Conservation (phyloP, 2,888 invertebrate genomes). For the Drosophila merina region DNA sequence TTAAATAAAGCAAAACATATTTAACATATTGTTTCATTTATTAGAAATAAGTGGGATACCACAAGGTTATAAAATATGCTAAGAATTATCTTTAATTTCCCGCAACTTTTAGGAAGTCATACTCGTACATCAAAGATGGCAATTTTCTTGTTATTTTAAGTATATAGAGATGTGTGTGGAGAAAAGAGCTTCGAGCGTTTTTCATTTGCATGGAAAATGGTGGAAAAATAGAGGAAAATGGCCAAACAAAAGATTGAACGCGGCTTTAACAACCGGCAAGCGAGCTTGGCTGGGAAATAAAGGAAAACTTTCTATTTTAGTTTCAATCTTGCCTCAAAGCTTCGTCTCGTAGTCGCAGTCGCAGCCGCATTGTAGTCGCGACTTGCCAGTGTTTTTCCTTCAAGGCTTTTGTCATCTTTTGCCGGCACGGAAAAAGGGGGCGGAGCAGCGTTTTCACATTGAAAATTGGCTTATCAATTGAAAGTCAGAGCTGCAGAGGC, state of each 20-base stretch:
- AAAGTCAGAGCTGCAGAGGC: slow-evolving; percentile 42
- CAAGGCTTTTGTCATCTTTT: slow-evolving; percentile 54
- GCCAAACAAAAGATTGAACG: slow-evolving; percentile 58
- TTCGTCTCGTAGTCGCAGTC: neutral
- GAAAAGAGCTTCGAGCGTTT: slow-evolving; percentile 51
- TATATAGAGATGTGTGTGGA: slow-evolving; percentile 15
- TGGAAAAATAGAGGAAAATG: slow-evolving; percentile 36
- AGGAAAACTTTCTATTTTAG: slow-evolving; percentile 68
- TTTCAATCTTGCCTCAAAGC: slow-evolving; percentile 28
- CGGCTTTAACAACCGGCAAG: slow-evolving; percentile 51
- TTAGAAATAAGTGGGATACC: neutral
- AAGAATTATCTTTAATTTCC: neutral
- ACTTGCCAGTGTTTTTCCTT: slow-evolving; percentile 39
- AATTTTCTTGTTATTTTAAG: slow-evolving; percentile 31
- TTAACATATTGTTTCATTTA: neutral
- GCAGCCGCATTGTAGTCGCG: slow-evolving; percentile 10
- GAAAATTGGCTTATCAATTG: slow-evolving; percentile 69
- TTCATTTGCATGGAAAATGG: slow-evolving; percentile 66
- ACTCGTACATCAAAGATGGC: slow-evolving; percentile 18
- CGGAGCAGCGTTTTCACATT: slow-evolving; percentile 57
- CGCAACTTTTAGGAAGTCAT: slow-evolving; percentile 16
- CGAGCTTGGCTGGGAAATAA: slow-evolving; percentile 49
- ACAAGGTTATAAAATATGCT: neutral
- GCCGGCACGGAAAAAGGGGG: slow-evolving; percentile 49
- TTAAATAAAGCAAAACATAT: neutral